Conservation (phyloP, 2,113 vertebrate species). For the Cyanoramphus novaezelandiae region DNA sequence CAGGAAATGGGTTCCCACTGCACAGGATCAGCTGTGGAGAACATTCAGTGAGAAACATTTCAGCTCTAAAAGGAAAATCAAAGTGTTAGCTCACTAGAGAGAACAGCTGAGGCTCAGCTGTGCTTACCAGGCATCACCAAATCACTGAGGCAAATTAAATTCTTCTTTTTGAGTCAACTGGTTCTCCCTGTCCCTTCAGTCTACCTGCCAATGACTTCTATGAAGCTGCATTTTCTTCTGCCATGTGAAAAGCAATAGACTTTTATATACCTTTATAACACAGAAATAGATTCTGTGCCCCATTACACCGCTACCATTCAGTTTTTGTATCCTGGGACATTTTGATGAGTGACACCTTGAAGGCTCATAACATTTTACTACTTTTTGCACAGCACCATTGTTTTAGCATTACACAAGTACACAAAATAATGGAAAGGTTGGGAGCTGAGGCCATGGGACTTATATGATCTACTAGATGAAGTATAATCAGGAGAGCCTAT, state of each 20-base stretch:
- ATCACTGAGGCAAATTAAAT: neutral
- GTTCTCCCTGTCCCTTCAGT: neutral
- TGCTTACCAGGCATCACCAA: neutral
- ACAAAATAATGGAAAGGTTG: neutral
- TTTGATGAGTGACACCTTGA: neutral
- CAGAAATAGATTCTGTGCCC: neutral
- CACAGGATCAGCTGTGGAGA: neutral
- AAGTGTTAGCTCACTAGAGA: neutral
- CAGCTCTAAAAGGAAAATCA: neutral
- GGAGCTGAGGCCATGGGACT: neutral
- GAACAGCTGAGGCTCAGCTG: constrained; percentile 36
- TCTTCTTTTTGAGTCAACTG: neutral
- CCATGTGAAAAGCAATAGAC: neutral
- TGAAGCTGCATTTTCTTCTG: neutral
- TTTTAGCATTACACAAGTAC: neutral
- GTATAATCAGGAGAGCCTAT: neutral
- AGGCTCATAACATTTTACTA: neutral
- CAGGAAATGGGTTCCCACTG: neutral
- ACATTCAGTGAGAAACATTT: neutral
- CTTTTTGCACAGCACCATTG: neutral
- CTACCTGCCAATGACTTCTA: neutral
- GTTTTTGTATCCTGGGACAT: neutral
- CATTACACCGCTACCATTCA: neutral
- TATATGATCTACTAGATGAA: neutral
- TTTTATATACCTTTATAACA: neutral